Percentiles rank a stretch among this genome's conserved stretches.
Conservation (phyloP, 2,888 invertebrate species). For the Lepidonotus clava region DNA sequence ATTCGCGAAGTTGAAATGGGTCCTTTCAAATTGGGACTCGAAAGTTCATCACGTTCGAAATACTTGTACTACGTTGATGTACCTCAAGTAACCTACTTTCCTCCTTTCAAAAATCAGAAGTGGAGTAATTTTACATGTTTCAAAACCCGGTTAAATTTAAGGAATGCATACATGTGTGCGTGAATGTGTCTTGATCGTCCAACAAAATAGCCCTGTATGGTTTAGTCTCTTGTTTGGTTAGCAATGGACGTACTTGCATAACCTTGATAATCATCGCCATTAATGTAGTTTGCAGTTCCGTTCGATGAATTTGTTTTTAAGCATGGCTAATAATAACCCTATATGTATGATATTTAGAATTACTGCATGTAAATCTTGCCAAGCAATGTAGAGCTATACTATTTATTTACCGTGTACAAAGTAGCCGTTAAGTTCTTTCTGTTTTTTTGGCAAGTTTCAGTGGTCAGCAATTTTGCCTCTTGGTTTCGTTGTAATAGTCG, state of each 20-base stretch:
- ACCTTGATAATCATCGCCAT: neutral
- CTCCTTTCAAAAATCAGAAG: too few relatives aligned
- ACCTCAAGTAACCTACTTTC: too few relatives aligned
- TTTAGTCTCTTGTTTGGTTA: neutral
- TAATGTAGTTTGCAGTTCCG: slow-evolving; percentile 11
- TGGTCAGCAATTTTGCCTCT: neutral
- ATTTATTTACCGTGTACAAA: slow-evolving; percentile 53
- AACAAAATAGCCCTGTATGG: neutral
- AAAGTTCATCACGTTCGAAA: too few relatives aligned
- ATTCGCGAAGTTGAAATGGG: too few relatives aligned
- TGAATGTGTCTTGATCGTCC: neutral
- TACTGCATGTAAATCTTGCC: slow-evolving; percentile 53
- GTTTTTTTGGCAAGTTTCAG: neutral
- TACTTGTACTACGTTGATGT: too few relatives aligned
- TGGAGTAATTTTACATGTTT: too few relatives aligned
- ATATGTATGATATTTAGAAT: slow-evolving; percentile 46
- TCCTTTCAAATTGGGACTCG: too few relatives aligned
- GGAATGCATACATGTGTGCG: neutral
- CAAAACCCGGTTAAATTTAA: slow-evolving; percentile 20
- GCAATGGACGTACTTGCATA: neutral
- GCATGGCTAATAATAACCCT: neutral
- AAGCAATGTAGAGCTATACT: slow-evolving; percentile 31
- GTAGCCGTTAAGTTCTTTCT: slow-evolving; percentile 28
- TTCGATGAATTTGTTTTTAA: neutral
- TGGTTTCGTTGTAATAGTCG: neutral